Percentiles rank a stretch among this genome's conserved stretches.
Conservation (phyloP, 2,797 vertebrate genomes). For the Scolopax rusticola region DNA sequence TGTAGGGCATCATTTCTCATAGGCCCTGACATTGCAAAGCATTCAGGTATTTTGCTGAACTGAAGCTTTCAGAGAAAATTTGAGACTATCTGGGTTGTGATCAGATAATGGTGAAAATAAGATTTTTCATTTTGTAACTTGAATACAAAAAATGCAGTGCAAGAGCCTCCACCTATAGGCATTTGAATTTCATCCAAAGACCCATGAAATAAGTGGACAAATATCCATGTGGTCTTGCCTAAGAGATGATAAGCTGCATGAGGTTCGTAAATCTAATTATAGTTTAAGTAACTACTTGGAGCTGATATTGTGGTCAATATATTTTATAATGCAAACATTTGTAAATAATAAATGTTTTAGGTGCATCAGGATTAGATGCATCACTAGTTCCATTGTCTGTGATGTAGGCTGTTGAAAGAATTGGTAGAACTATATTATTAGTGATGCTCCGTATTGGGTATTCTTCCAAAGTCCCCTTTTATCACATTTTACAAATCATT, state of each 20-base stretch:
- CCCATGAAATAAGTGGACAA: neutral
- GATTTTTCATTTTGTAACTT: neutral
- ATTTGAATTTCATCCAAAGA: neutral
- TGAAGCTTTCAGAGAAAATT: neutral
- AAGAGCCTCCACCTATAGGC: neutral
- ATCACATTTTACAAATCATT: slow-evolving; percentile 74
- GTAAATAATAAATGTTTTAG: neutral
- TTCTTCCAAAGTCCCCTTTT: slow-evolving; percentile 66
- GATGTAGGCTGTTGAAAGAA: neutral
- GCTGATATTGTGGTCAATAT: neutral
- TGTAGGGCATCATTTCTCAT: neutral
- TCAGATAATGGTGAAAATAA: neutral
- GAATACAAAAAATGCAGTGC: neutral
- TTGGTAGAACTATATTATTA: slow-evolving; percentile 50
- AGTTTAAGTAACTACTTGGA: neutral
- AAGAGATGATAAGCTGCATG: neutral
- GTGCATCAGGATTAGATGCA: slow-evolving; percentile 44
- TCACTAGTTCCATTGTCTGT: neutral
- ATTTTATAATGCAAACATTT: slow-evolving; percentile 33
- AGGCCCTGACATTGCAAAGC: neutral
- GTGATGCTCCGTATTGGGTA: slow-evolving; percentile 16
- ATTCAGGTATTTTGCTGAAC: neutral
- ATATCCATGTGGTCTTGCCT: neutral
- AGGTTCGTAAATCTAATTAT: slow-evolving; percentile 24
- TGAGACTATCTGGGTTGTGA: neutral